Conservation (phyloP, 1,140 invertebrate genomes). For the Temnothorax nylanderi region DNA sequence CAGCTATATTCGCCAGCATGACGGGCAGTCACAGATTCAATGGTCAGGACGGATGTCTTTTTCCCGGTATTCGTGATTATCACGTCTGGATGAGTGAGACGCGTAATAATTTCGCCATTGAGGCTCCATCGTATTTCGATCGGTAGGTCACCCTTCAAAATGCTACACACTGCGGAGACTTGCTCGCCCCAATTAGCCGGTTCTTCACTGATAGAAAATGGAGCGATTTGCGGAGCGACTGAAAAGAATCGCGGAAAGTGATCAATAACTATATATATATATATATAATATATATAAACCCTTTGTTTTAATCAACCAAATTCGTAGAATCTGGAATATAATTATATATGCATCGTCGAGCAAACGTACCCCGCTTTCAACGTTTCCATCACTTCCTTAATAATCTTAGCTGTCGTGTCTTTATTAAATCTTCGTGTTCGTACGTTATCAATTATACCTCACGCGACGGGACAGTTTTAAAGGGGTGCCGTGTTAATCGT, state of each 20-base stretch:
- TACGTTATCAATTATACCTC: slow-evolving; percentile 54
- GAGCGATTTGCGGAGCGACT: slow-evolving; percentile 89
- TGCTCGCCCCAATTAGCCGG: slow-evolving; percentile 82
- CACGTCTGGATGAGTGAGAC: slow-evolving; percentile 88
- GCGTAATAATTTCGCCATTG: slow-evolving; percentile 88
- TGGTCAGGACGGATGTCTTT: slow-evolving; percentile 90
- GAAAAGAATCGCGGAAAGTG: slow-evolving; percentile 61
- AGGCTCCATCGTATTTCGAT: slow-evolving; percentile 91
- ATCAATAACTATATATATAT: slow-evolving; percentile 11
- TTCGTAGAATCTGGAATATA: neutral
- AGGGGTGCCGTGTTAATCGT: neutral
- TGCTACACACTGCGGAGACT: slow-evolving; percentile 88
- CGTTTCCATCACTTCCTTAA: neutral
- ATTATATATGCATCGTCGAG: neutral
- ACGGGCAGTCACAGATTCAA: slow-evolving; percentile 89
- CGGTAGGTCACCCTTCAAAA: slow-evolving; percentile 90
- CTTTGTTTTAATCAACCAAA: neutral
- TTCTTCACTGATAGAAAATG: slow-evolving; percentile 89
- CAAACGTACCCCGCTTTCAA: slow-evolving; percentile 13
- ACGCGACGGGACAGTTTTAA: slow-evolving; percentile 26
- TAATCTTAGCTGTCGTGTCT: neutral
- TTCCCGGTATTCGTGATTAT: slow-evolving; percentile 90
- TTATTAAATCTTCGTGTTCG: neutral
- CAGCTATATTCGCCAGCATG: slow-evolving; percentile 92
- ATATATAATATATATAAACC: neutral